Percentiles rank a stretch among this genome's conserved stretches.
Evolutionary conservation across 2,113 vertebrate species (phyloP).

Genomic region (Zosterops japonicus): DNA sequence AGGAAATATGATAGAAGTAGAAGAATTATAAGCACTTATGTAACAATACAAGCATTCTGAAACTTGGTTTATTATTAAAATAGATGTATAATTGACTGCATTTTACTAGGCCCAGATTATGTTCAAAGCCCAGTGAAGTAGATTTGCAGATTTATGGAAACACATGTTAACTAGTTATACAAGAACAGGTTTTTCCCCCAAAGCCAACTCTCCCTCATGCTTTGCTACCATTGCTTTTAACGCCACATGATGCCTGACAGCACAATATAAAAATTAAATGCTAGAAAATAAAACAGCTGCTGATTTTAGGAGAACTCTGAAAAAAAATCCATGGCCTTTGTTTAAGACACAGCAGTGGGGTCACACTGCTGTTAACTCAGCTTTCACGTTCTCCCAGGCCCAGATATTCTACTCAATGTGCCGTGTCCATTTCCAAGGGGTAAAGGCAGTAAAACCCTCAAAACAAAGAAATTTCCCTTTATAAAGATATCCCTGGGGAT

Average conservation of each 20-base stretch:
- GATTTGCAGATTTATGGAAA: conserved; percentile 59
- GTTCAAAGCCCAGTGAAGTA: conserved; percentile 54
- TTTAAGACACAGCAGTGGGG: not conserved
- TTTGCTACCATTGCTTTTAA: conserved; percentile 36
- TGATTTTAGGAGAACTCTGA: not conserved
- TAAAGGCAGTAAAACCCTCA: not conserved
- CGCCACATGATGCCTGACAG: not conserved
- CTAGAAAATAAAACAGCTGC: conserved; percentile 21
- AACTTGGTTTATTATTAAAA: conserved; percentile 67
- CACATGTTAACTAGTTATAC: conserved; percentile 34
- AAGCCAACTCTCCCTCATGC: not conserved
- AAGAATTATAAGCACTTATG: conserved; percentile 68
- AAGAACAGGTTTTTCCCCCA: conserved; percentile 10
- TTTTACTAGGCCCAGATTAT: conserved; percentile 56
- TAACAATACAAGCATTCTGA: conserved; percentile 70
- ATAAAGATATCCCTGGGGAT: not conserved
- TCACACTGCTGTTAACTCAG: not conserved
- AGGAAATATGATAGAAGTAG: conserved; percentile 69
- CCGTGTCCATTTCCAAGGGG: not conserved
- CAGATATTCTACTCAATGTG: not conserved
- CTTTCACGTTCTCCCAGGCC: not conserved
- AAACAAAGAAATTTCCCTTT: not conserved
- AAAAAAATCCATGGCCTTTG: not conserved
- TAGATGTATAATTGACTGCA: conserved; percentile 45
- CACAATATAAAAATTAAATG: conserved; percentile 33